Evolutionary conservation across 2,888 invertebrate genomes (phyloP).

Genomic region (Lasioglossum figueresi): DNA sequence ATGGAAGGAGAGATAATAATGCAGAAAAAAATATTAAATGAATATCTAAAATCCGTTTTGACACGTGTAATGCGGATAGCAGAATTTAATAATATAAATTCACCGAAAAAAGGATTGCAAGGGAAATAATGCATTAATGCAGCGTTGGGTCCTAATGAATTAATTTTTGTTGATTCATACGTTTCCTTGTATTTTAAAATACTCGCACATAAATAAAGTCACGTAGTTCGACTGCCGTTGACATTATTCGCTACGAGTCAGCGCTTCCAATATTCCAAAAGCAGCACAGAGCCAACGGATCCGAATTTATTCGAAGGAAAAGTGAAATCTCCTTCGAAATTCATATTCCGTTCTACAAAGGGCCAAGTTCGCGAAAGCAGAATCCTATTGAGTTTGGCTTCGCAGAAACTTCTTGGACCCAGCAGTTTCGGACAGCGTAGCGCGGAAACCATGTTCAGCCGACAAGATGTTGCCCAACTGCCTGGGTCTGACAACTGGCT

Average conservation of each 20-base stretch:
- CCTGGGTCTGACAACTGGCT: conserved; percentile 55
- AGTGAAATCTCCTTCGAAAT: conserved; percentile 14
- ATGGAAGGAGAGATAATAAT: not conserved
- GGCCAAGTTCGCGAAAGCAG: conserved; percentile 14
- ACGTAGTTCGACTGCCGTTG: not conserved
- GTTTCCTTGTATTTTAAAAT: not conserved
- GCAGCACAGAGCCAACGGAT: not conserved
- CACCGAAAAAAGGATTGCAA: not conserved
- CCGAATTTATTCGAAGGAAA: not conserved
- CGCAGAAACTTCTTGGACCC: conserved; percentile 35
- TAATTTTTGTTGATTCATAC: not conserved
- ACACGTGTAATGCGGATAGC: not conserved
- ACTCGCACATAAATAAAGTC: not conserved
- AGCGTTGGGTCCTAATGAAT: not conserved
- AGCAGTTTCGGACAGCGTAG: conserved; percentile 43
- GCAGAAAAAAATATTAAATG: not conserved
- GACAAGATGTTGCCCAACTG: conserved; percentile 61
- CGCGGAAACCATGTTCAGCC: conserved; percentile 31
- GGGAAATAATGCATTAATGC: not conserved
- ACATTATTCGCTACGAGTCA: not conserved
- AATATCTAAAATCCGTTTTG: not conserved
- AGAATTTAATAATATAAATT: not conserved
- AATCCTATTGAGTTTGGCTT: conserved; percentile 46
- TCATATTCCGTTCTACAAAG: conserved; percentile 16
- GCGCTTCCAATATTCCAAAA: not conserved